These are phyloP conservation scores for Octomys mimax DNA, from an alignment of 2,797 vertebrate species.

Conservation along the genomic window DNA sequence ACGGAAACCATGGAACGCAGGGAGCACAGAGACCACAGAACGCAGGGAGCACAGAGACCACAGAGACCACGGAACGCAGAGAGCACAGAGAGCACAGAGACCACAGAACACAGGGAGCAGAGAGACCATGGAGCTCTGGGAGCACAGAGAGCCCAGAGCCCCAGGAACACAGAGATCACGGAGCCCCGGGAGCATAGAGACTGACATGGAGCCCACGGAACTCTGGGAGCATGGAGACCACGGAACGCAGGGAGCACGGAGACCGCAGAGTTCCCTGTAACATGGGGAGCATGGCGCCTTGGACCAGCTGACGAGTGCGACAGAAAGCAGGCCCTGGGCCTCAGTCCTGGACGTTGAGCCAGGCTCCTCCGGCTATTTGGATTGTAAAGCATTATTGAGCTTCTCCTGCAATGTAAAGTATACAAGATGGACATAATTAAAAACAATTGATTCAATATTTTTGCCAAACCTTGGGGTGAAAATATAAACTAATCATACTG, in stretches of 20 bases:
- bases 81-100: too few relatives aligned
- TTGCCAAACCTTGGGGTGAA: conserved; percentile 34
- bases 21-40: too few relatives aligned
- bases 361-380: neutral
- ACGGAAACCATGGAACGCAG: too few relatives aligned
- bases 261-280: neutral
- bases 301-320: neutral
- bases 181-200: too few relatives aligned
- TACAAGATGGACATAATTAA: conserved; percentile 58
- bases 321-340: neutral
- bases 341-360: neutral
- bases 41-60: too few relatives aligned
- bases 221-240: too few relatives aligned
- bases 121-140: too few relatives aligned
- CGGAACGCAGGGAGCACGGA: too few relatives aligned
- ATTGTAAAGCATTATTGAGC: conserved; percentile 13
- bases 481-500: neutral
- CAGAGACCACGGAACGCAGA: neutral
- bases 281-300: neutral
- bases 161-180: too few relatives aligned
- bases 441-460: conserved; percentile 57
- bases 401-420: neutral
- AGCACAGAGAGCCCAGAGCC: too few relatives aligned
- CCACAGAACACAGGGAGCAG: too few relatives aligned
- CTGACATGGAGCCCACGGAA: too few relatives aligned